phyloP scores from a whole-genome alignment of 2,888 invertebrate species.

The Lepas anatifera region DNA sequence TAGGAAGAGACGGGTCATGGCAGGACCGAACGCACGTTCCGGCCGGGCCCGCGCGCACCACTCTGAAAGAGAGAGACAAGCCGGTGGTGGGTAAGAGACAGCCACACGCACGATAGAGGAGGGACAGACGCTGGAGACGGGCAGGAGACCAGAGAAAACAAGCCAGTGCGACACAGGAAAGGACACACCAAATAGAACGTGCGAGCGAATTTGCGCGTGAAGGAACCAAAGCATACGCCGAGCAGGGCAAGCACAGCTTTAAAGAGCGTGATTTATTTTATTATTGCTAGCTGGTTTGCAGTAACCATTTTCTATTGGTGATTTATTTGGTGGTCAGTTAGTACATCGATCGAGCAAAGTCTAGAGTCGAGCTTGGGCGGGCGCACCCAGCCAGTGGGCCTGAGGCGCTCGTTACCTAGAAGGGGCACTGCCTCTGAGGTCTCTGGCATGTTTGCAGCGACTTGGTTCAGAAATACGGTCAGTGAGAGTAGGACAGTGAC shows the following conservation, averaged over 20 bases:
- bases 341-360: not conserved
- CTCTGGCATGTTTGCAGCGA: constrained; percentile 96
- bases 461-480: constrained; percentile 97
- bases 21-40: not conserved
- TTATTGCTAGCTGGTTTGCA: not conserved
- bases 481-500: constrained; percentile 94
- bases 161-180: not conserved
- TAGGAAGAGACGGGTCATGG: not conserved
- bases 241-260: not conserved
- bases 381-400: not conserved
- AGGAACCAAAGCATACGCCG: not conserved
- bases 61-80: constrained; percentile 7
- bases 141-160: not conserved
- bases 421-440: constrained; percentile 87
- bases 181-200: not conserved
- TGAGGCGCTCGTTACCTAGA: constrained; percentile 44
- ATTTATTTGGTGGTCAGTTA: not conserved
- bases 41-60: not conserved
- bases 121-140: not conserved
- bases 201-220: not conserved
- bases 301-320: not conserved
- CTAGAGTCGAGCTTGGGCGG: not conserved
- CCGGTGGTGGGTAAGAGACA: not conserved
- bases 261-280: not conserved
- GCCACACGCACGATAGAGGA: too few species aligned